These are phyloP conservation scores for Tetrax tetrax DNA, from an alignment of 2,113 vertebrate genomes.

Conservation along the genomic window DNA sequence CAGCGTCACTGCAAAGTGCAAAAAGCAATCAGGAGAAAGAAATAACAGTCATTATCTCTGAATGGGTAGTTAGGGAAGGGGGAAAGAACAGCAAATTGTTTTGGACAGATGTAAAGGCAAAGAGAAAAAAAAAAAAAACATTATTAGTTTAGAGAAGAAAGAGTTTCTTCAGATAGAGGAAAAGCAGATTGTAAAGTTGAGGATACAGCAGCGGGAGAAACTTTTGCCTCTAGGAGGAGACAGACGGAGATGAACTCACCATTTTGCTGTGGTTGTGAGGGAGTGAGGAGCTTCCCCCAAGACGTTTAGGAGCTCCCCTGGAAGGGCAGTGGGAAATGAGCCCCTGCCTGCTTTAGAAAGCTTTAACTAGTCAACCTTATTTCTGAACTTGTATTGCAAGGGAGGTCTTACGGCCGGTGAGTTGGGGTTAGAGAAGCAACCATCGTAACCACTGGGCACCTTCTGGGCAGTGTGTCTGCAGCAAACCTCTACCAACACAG, in stretches of 20 bases:
- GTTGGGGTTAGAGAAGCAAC: not conserved
- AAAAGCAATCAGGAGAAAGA: not conserved
- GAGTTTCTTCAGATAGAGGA: not conserved
- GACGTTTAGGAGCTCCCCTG: not conserved
- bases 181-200: not conserved
- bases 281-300: not conserved
- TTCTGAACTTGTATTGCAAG: not conserved
- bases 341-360: not conserved
- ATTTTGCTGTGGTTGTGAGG: not conserved
- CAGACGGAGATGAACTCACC: not conserved
- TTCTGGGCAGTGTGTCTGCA: not conserved
- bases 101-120: not conserved
- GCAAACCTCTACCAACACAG: rapidly evolving
- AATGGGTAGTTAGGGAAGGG: not conserved
- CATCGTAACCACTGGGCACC: not conserved
- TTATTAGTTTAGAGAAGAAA: not conserved
- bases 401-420: not conserved
- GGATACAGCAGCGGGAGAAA: not conserved
- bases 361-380: not conserved
- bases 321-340: not conserved
- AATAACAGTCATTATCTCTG: not conserved
- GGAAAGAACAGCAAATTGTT: not conserved
- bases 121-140: not conserved
- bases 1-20: not conserved
- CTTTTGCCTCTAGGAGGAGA: not conserved